Evolutionary conservation across 2,113 vertebrate genomes (phyloP), one percentile per base, ranked within the genome.

Genomic region (Cryptotis parvus): DNA sequence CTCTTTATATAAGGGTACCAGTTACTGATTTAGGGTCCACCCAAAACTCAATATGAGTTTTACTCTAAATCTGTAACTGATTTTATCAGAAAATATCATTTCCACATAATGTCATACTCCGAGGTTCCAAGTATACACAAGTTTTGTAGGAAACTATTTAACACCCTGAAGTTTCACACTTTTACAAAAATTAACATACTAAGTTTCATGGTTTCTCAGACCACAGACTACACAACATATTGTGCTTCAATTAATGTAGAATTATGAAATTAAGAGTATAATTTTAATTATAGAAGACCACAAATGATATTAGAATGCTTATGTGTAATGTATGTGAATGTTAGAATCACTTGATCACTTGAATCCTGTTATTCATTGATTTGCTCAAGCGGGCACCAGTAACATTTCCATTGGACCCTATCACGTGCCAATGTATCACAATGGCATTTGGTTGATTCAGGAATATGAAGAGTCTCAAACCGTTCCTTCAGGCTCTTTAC

Each of bases 271-370:
- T 69, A 41, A 6, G 55, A 22, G 1, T 33, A 78, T 77, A 18
- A 35, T 33, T 93, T 91, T 80, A 84, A 68, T 63, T 33, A 3
- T 68, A 73, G 86, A 6, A 33, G 16, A 15, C 1, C 35, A 45
- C 37, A 9, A 39, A 26, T 61, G 43, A 80, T 29, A 87, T 89
- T 75, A 26, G 89, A 85, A 45, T 76, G n/a, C 84, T 72, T 82
- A 24, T 29, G 1, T 52, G 29, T 84, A 41, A 91, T 81, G 89
- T 93, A 73, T 49, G 43, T 4, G 35, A 90, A 37, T 76, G 52
- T 61, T 68, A 31, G 11, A 75, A 82, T 92, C 7, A 87, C 31
- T 76, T 41, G n/a, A n/a, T n/a, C n/a, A n/a, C n/a, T n/a, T n/a
- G n/a, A n/a, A n/a, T n/a, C n/a, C n/a, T n/a, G n/a, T n/a, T n/a